These are phyloP conservation scores for Allygus modestus DNA, from an alignment of 2,888 invertebrate species.

Conservation along the genomic window DNA sequence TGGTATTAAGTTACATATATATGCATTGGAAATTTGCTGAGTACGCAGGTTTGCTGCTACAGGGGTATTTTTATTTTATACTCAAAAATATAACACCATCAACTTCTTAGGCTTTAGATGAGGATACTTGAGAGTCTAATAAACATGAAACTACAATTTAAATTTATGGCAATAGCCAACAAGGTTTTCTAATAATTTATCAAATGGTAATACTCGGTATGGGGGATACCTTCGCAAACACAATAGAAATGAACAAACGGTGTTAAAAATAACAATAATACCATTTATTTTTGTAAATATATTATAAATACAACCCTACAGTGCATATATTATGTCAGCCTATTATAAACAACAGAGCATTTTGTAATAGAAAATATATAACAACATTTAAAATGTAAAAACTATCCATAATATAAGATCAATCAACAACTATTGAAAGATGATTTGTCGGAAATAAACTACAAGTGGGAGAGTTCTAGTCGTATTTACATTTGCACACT, in stretches of 20 bases:
- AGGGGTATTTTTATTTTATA: too few species aligned
- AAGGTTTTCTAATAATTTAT: too few species aligned
- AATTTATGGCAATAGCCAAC: too few species aligned
- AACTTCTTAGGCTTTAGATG: too few species aligned
- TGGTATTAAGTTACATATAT: too few species aligned
- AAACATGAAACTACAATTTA: too few species aligned
- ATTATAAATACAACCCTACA: slow-evolving; percentile 70
- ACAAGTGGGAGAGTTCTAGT: slow-evolving; percentile 28
- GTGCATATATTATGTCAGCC: slow-evolving; percentile 67
- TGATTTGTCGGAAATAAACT: slow-evolving; percentile 56
- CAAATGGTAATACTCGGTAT: too few species aligned
- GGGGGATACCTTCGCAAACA: too few species aligned
- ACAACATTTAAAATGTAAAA: slow-evolving; percentile 63
- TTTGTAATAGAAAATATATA: slow-evolving; percentile 64
- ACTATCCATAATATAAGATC: slow-evolving; percentile 60
- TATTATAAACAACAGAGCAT: slow-evolving; percentile 64
- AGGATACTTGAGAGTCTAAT: too few species aligned
- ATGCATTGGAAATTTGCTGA: too few species aligned
- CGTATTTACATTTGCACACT: slow-evolving; percentile 40
- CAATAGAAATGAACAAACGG: not conserved
- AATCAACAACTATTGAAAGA: slow-evolving; percentile 53
- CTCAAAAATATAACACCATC: too few species aligned
- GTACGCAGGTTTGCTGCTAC: too few species aligned
- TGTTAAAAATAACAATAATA: slow-evolving; percentile 69
- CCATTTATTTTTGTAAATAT: slow-evolving; percentile 69